A percentile compares a stretch with the other conserved stretches of the same genome.
phyloP scores from a whole-genome alignment of 2,888 invertebrate genomes.

The Himalopsyche anomala region DNA sequence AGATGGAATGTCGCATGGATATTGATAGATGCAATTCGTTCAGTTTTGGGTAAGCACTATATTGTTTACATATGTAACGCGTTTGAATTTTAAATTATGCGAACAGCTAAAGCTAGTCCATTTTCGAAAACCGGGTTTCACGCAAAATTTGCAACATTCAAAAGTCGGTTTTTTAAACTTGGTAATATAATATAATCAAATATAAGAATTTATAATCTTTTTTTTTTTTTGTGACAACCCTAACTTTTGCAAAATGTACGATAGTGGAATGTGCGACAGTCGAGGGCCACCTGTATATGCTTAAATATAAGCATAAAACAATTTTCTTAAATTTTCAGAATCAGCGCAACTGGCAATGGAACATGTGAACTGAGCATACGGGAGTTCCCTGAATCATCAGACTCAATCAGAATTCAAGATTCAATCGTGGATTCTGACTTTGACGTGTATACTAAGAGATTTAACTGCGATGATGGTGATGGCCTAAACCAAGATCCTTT shows the following conservation, averaged over 20 bases:
- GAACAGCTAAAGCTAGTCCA: too few species aligned
- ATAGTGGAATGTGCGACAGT: too few species aligned
- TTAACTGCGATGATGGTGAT: slow-evolving; percentile 73
- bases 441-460: slow-evolving; percentile 78
- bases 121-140: too few species aligned
- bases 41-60: slow-evolving; percentile 74
- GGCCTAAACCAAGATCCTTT: slow-evolving; percentile 61
- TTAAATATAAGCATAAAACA: background rate
- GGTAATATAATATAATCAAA: too few species aligned
- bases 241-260: too few species aligned
- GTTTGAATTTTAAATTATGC: too few species aligned
- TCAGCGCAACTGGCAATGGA: slow-evolving; percentile 79
- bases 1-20: slow-evolving; percentile 73
- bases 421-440: slow-evolving; percentile 79
- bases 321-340: slow-evolving; percentile 70
- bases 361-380: slow-evolving; percentile 77
- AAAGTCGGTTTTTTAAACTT: too few species aligned
- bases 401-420: slow-evolving; percentile 74
- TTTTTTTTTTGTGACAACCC: too few species aligned
- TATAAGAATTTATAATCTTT: too few species aligned
- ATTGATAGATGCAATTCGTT: slow-evolving; percentile 73
- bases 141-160: too few species aligned
- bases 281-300: too few species aligned
- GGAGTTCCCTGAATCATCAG: slow-evolving; percentile 71
- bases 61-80: background rate